Evolutionary conservation across 1,140 invertebrate genomes (phyloP), one percentile per base, ranked within the genome.

Genomic region (Sycophaga agraensis): DNA sequence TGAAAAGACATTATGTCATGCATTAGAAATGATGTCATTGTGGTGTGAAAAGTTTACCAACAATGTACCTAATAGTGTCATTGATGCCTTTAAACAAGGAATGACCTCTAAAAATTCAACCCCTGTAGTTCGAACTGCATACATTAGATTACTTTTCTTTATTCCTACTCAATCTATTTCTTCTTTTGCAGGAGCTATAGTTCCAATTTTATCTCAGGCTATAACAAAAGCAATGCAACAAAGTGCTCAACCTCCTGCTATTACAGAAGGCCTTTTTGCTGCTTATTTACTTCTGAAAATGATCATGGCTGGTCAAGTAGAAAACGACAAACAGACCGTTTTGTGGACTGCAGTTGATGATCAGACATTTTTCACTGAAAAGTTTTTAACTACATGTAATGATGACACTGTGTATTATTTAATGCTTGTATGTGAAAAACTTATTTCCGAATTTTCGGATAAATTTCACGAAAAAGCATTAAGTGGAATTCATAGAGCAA

Each of bases 1-100:
- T 77, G 96, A 98, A 80, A 93, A 93, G 68, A 95, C 93, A 2
- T 76, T 97, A 22, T 86, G 91, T 62, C 87, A 89, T 67, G 87
- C 90, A 4, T 80, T 97, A 7, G 87, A 92, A 66, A 89, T 90
- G 85, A 85, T 96, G 74, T 82, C 86, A 9, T 70, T 89, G 8
- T 97, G 95, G 95, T 86, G 88, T 48, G 68, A 76, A 5, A 89
- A 89, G 70, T 88, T 92, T 64, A 78, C 72, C 1, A 84, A 80
- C n/a, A 79, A 85, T 60, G 79, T 92, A 28, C 90, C 92, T 1
- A 85, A 86, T 48, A 84, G 85, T 61, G 77, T 96, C 11, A 79
- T 91, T 1, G 86, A 91, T 39, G 86, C 89, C 67, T 90, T 94
- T 70, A 89, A 91, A 86, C 91, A 89, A 81, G 91, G 90, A n/a